phyloP scores from a whole-genome alignment of 2,888 invertebrate genomes.

The Masnerella sp. region DNA sequence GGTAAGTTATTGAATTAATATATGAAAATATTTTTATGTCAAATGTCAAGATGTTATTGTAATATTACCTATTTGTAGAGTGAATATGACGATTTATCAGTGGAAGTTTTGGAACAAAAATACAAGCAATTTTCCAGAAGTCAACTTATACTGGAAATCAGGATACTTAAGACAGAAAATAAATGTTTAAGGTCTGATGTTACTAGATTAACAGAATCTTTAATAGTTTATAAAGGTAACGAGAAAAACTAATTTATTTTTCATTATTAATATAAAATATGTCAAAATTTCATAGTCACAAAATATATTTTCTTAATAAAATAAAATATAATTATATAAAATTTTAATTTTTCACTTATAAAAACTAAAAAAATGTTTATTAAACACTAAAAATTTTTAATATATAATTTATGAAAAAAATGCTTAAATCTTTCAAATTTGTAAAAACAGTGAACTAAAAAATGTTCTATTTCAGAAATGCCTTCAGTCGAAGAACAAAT shows the following conservation, averaged over 20 bases:
- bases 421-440: too few species aligned
- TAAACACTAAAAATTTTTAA: too few species aligned
- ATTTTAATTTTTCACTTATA: too few species aligned
- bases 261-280: background rate
- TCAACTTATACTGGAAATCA: conserved; percentile 46
- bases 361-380: too few species aligned
- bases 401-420: background rate
- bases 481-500: conserved; percentile 48
- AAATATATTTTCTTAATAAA: background rate
- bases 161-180: conserved; percentile 39
- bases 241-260: background rate
- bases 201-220: conserved; percentile 24
- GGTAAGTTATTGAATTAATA: background rate
- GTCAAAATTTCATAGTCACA: background rate
- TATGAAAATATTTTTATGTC: too few species aligned
- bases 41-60: too few species aligned
- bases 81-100: conserved; percentile 15
- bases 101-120: conserved; percentile 23
- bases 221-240: conserved; percentile 47
- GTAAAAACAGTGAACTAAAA: too few species aligned
- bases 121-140: conserved; percentile 28
- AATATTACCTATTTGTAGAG: conserved; percentile 19
- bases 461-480: conserved; percentile 42
- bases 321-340: too few species aligned
- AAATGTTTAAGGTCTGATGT: conserved; percentile 35